Conservation (phyloP, 2,797 vertebrate species). For the Syndactyla subalaris region DNA sequence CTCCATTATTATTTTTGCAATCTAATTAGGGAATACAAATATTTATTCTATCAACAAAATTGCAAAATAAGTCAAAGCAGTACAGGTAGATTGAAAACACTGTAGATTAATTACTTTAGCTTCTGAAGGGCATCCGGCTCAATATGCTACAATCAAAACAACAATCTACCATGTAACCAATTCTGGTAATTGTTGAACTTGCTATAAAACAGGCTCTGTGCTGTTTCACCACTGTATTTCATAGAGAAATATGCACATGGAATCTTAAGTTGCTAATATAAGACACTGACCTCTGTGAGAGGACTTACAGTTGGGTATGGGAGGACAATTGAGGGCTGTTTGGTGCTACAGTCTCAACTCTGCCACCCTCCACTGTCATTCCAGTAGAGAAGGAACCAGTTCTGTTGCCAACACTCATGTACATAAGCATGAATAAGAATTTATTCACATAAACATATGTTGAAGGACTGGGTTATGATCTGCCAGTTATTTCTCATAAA, state of each 20-base stretch:
- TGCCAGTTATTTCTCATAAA: neutral
- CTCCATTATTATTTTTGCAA: neutral
- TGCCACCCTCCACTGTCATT: neutral
- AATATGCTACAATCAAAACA: neutral
- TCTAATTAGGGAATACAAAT: neutral
- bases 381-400: neutral
- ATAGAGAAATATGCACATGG: neutral
- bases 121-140: neutral
- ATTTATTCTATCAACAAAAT: neutral
- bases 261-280: neutral
- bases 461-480: neutral
- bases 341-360: neutral
- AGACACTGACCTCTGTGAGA: neutral
- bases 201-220: neutral
- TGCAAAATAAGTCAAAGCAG: neutral
- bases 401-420: fast-evolving
- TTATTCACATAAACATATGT: neutral
- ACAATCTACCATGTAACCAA: neutral
- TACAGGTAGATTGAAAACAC: neutral
- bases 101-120: neutral
- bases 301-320: neutral
- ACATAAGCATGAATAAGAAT: neutral
- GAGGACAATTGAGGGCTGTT: neutral
- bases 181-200: neutral
- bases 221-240: neutral